Conservation (phyloP, 2,888 invertebrate species). For the Microctonus hyperodae region DNA sequence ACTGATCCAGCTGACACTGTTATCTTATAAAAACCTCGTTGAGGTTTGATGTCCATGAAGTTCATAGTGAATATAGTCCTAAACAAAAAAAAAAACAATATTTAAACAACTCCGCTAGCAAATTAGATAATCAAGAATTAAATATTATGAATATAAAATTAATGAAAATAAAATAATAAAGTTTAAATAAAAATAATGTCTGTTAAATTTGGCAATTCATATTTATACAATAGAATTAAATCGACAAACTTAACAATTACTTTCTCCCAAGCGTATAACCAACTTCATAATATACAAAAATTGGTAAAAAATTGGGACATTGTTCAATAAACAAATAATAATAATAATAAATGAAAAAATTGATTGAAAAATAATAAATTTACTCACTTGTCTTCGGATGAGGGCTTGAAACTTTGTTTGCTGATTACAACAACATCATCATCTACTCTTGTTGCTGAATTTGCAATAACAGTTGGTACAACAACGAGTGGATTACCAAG, state of each 20-base stretch:
- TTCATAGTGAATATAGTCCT: slow-evolving; percentile 79
- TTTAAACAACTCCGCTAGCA: too few species aligned
- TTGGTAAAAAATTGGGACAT: slow-evolving; percentile 58
- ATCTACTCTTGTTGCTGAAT: slow-evolving; percentile 75
- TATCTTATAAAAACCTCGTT: slow-evolving; percentile 86
- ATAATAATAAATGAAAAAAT: slow-evolving; percentile 2
- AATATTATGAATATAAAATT: not conserved
- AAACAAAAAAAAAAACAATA: slow-evolving; percentile 35
- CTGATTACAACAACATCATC: slow-evolving; percentile 81
- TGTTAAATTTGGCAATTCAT: slow-evolving; percentile 22
- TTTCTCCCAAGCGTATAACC: slow-evolving; percentile 63
- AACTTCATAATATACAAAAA: slow-evolving; percentile 38
- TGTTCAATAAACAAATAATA: not conserved
- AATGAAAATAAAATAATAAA: not conserved
- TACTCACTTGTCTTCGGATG: slow-evolving; percentile 59
- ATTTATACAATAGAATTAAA: slow-evolving; percentile 7
- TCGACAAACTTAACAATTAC: slow-evolving; percentile 43
- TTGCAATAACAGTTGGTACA: slow-evolving; percentile 74
- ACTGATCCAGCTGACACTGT: slow-evolving; percentile 76
- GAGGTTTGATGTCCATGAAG: slow-evolving; percentile 77
- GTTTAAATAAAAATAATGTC: too few species aligned
- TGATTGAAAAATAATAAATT: slow-evolving; percentile 14
- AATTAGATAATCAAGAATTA: too few species aligned
- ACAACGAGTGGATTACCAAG: slow-evolving; percentile 75
- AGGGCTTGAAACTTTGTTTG: slow-evolving; percentile 65